Evolutionary conservation across 2,888 invertebrate species (phyloP), one percentile per base, ranked within the genome.

Genomic region (Acanthopleura granulata): DNA sequence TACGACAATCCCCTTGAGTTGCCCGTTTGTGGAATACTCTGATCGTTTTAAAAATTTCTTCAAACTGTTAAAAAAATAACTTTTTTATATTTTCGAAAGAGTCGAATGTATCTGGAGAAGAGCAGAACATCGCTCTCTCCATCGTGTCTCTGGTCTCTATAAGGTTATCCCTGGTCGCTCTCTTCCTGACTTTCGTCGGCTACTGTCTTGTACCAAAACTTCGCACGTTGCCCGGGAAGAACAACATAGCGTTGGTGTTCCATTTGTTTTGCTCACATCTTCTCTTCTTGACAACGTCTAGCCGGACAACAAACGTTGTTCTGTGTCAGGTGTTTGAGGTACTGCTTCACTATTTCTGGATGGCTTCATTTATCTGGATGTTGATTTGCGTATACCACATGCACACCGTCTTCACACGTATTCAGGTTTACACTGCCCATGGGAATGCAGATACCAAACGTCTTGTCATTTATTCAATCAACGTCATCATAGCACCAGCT

Each of bases 311-410:
- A 16, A 66, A 75, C 22, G 57, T 62, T 27, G 49, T 27, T 1
- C 49, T 72, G 0, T 84, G 84, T 72, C n/a, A 74, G 51, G 72
- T 73, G 14, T 72, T 82, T 27, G 82, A 81, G 14, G 75, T 81
- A 22, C 14, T 75, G 6, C 66, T 80, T n/a, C 84, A 84, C 73
- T 81, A 77, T 66, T 74, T 78, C 51, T 83, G 82, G 82, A 57
- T 84, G 70, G 62, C 78, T 4, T 61, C 76, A 0, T 74, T 80
- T 29, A 75, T 78, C 25, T 82, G 82, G 77, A 80, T 80, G 79
- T 78, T 78, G 40, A 73, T 80, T n/a, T 82, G 81, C 71, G 79
- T 80, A 57, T 79, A 77, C 57, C 82, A 82, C 70, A 82, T 84
- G 82, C 78, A 74, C 75, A 75, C 79, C 3, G 79, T 80, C 9